Evolutionary conservation across 1,140 invertebrate genomes (phyloP).

Genomic region (Araneus ventricosus): DNA sequence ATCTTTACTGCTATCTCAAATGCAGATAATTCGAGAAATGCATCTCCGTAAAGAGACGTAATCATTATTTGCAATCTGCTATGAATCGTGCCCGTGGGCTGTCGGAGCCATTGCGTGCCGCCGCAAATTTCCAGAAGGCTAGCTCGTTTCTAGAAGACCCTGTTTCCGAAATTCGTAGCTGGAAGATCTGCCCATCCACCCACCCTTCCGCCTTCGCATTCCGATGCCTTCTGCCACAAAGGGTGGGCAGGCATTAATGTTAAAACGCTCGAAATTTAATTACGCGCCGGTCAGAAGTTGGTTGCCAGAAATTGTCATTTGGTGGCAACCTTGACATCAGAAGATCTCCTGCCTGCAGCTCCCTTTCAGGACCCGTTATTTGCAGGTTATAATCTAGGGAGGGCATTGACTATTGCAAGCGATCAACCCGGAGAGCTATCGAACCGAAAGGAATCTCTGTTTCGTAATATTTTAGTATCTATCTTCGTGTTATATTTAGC

Average conservation of each 20-base stretch:
- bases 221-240: slow-evolving; percentile 9
- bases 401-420: slow-evolving; percentile 6
- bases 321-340: slow-evolving; percentile 12
- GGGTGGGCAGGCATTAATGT: slow-evolving; percentile 13
- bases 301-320: slow-evolving; percentile 37
- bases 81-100: slow-evolving; percentile 28
- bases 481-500: background rate
- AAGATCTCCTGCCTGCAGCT: background rate
- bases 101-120: slow-evolving; percentile 12
- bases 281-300: slow-evolving; percentile 28
- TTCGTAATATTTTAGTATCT: background rate
- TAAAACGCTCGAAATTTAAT: slow-evolving; percentile 37
- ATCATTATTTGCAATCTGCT: slow-evolving; percentile 34
- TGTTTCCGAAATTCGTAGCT: slow-evolving; percentile 9
- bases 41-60: slow-evolving; percentile 2
- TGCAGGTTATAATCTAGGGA: slow-evolving; percentile 10
- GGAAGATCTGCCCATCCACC: background rate
- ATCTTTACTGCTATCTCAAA: slow-evolving; percentile 25
- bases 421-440: background rate
- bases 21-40: slow-evolving; percentile 20
- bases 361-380: background rate
- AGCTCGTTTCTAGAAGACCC: slow-evolving; percentile 16
- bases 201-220: background rate
- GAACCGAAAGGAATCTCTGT: background rate
- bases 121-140: slow-evolving; percentile 1